Base-by-base conservation (phyloP, 2,888 invertebrate species). In the Eristalinus sepulchralis region DNA sequence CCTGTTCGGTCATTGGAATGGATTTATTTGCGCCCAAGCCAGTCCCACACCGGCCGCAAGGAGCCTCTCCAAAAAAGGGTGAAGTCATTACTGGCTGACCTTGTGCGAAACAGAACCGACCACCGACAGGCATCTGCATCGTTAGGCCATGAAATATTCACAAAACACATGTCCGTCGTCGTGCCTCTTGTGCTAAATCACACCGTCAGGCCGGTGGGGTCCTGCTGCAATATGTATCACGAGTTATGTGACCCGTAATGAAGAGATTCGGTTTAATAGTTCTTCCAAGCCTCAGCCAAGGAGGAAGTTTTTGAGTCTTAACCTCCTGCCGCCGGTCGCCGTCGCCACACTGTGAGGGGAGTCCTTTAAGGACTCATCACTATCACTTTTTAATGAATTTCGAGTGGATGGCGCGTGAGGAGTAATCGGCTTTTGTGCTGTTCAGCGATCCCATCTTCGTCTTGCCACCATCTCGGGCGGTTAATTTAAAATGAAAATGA, bases 401-500 rank as follows among this genome's bases (percentile, higher is more conserved):
- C n/a, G 57, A 59, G 68, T 59, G 57, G 60, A 66, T 53, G 60
- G 62, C 53, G 33, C 39, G 55, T 62, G 66, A 34, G 47, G 9
- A 36, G 47, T 62, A 53, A 59, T 36, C 64, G 34, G 22, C 53
- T 72, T 71, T 20, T 22, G 47, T 24, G 27, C 27, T 5, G 27
- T 27, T 27, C 5, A 27, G 5, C 24, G 27, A 13, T 63, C 77
- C 31, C 68, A 78, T 27, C 1, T 34, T 34, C 17, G 13, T 17
- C 57, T n/a, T n/a, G 8, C 57, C 5, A 22, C 57, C 57, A 24
- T 27, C 57, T 57, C 57, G 11, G 33, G 1, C n/a, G 34, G 73
- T 79, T 79, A 59, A 75, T 83, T 79, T 75, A 70, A 79, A 79
- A 79, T 68, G 70, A 83, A 83, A 79, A 75, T 70, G 70, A 70